Percentiles rank a stretch among this genome's conserved stretches.
These are phyloP conservation scores for Lamproptera curius DNA, from an alignment of 2,888 invertebrate species.

Conservation along the genomic window DNA sequence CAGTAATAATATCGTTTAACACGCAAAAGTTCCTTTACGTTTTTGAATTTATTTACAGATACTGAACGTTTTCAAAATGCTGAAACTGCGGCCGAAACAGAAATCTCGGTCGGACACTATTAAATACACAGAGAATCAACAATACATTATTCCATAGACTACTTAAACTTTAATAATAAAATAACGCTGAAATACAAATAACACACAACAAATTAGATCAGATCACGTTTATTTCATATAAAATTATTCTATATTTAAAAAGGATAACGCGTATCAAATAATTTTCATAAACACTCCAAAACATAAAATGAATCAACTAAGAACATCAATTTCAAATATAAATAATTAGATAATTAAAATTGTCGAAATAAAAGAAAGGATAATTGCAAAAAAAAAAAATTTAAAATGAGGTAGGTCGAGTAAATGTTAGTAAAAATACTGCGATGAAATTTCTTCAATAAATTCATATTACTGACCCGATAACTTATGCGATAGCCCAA, in stretches of 20 bases:
- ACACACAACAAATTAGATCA: background rate
- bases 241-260: too few relatives aligned
- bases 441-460: conserved; percentile 3
- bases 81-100: too few relatives aligned
- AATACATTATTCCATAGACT: too few relatives aligned
- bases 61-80: too few relatives aligned
- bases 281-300: background rate
- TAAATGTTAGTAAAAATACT: conserved; percentile 16
- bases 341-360: background rate
- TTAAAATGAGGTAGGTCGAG: conserved; percentile 19
- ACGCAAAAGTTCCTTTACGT: too few relatives aligned
- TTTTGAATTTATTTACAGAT: too few relatives aligned
- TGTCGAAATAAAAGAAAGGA: background rate
- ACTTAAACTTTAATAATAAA: too few relatives aligned
- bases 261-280: background rate
- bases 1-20: too few relatives aligned
- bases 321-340: background rate
- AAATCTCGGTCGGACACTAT: too few relatives aligned
- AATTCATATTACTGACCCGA: conserved; percentile 9
- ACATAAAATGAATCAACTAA: background rate
- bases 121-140: too few relatives aligned
- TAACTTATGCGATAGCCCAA: conserved; percentile 25
- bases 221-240: conserved; percentile 1
- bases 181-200: too few relatives aligned
- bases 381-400: background rate